Percentiles rank a stretch among this genome's conserved stretches.
Evolutionary conservation across 37 sponge, comb jelly and placozoan species (phyloP).

Genomic region (Halichondria panicea): DNA sequence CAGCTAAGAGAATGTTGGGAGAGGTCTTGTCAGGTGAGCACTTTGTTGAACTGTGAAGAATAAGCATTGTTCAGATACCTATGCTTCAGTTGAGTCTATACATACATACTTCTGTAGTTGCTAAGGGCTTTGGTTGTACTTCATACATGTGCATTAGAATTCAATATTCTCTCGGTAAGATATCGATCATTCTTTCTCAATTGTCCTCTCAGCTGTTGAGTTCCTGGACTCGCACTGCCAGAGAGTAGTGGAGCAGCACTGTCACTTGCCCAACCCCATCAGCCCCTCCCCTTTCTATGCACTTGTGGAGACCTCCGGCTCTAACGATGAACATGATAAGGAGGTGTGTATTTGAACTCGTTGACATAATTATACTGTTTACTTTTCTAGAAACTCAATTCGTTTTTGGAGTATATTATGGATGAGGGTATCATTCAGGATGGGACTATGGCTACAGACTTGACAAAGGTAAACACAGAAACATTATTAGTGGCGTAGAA

Average conservation of each 20-base stretch:
- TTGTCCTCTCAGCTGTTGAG: conserved; percentile 70
- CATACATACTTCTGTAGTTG: no score
- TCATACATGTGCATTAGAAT: no score
- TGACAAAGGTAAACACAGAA: conserved; percentile 29
- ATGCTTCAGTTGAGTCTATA: no score
- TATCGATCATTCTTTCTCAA: background rate
- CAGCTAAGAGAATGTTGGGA: conserved; percentile 71
- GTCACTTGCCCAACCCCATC: conserved; percentile 66
- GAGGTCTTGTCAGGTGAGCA: conserved; percentile 87
- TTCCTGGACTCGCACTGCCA: conserved; percentile 80
- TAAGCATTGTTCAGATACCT: no score
- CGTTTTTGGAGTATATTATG: conserved; percentile 71
- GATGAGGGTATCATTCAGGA: conserved; percentile 50
- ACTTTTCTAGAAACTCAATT: conserved; percentile 62
- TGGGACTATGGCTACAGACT: conserved; percentile 85
- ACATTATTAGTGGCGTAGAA: no score
- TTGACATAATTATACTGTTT: background rate
- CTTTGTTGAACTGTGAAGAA: no score
- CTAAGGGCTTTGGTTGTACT: no score
- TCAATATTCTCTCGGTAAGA: background rate
- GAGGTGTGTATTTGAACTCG: conserved; percentile 40
- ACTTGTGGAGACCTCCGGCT: conserved; percentile 94
- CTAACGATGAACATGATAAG: conserved; percentile 77
- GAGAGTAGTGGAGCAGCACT: conserved; percentile 70
- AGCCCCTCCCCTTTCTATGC: conserved; percentile 71